Evolutionary conservation across 2,113 vertebrate genomes (phyloP), one percentile per base, ranked within the genome.

Genomic region (Rissa tridactyla): DNA sequence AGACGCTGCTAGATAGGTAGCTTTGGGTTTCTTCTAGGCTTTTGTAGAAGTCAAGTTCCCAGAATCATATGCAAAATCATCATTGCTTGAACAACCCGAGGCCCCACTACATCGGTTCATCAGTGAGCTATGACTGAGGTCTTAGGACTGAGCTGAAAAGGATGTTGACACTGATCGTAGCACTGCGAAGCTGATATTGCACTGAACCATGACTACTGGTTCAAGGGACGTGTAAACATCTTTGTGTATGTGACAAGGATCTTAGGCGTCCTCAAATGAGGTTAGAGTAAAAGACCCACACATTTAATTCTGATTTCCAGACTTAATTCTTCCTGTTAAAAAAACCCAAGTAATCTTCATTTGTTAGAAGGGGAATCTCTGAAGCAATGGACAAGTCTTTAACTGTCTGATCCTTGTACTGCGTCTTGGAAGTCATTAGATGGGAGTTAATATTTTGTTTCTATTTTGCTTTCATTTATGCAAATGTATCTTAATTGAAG

Each of bases 381-480:
- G 15, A 86, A 83, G 42, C 44, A 82, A 54, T 8, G 9, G 30
- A 6, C 5, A 47, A 96, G 3, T 38, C 8, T 71, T 82, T 78
- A 92, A 65, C 10, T 75, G 16, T 66, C 27, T 77, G 30, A 73
- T 83, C 29, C 6, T 71, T 75, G 7, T 47, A 64, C 55, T 78
- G 16, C 40, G 26, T 66, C 69, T 79, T 8, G 5, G n/a, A 94
- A 86, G 17, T 78, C 11, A 58, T 82, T 83, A 71, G 58, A 46
- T 29, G 36, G 29, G 29, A 71, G 11, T 57, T 62, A 73, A 88
- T 85, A 61, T 75, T 88, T 95, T 75, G 25, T 75, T 78, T 90
- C 72, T 73, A 57, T 60, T 92, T 93, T 90, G 9, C 75, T 60
- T 80, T 73, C 3, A 61, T 65, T 92, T 82, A 95, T 95, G 65